Evolutionary conservation across 2,797 vertebrate species (phyloP).

Genomic region (Hozukius guyotensis): DNA sequence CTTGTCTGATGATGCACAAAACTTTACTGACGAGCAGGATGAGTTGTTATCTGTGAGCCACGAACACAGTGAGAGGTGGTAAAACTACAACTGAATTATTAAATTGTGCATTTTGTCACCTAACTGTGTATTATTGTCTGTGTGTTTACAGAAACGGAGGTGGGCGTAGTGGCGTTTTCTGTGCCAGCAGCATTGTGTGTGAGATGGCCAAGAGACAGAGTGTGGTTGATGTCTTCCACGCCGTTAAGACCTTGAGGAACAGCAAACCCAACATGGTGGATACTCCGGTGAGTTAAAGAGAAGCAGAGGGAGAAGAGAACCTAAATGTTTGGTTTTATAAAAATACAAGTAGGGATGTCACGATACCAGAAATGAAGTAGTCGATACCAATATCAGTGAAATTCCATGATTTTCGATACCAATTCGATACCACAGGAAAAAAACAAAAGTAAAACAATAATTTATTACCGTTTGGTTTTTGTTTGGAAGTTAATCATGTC

Average conservation of each 20-base stretch:
- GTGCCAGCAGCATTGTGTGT: slow-evolving; percentile 96
- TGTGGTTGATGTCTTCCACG: slow-evolving; percentile 97
- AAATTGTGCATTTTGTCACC: not conserved
- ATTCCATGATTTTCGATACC: too few relatives aligned
- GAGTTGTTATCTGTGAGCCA: not conserved
- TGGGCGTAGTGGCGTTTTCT: slow-evolving; percentile 96
- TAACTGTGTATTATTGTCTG: not conserved
- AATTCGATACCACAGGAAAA: too few relatives aligned
- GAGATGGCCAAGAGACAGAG: slow-evolving; percentile 99
- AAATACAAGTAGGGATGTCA: not conserved
- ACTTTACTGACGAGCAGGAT: not conserved
- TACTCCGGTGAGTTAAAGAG: slow-evolving; percentile 88
- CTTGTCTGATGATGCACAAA: not conserved
- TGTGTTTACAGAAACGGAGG: slow-evolving; percentile 89
- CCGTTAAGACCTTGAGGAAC: slow-evolving; percentile 96
- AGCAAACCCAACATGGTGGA: slow-evolving; percentile 99
- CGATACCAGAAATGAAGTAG: too few relatives aligned
- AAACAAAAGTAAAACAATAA: too few relatives aligned
- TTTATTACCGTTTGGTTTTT: too few relatives aligned
- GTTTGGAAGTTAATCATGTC: too few relatives aligned
- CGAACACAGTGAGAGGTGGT: not conserved
- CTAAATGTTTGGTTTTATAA: not conserved
- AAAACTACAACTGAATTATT: not conserved
- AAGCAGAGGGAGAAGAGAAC: not conserved
- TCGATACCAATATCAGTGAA: too few relatives aligned